Percentiles rank a stretch among this genome's conserved stretches.
phyloP scores from a whole-genome alignment of 2,888 invertebrate genomes.

The Steinernema carpocapsae region DNA sequence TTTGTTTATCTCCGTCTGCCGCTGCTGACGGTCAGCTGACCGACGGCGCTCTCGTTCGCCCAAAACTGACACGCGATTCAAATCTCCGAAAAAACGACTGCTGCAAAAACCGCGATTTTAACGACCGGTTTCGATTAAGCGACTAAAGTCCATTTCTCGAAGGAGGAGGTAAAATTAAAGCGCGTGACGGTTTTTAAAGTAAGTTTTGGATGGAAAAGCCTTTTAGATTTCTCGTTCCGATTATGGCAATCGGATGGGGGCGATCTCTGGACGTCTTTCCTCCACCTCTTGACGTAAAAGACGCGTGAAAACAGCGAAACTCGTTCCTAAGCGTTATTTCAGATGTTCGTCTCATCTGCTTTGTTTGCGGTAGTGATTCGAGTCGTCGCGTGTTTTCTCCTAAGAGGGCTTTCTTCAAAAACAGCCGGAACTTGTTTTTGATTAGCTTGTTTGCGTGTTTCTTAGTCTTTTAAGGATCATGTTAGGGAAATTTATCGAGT shows the following conservation, averaged over 20 bases:
- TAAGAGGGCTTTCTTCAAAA: background rate
- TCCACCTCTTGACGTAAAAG: too few species aligned
- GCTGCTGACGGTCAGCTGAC: background rate
- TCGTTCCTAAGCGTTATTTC: background rate
- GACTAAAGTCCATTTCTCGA: background rate
- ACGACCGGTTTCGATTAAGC: background rate
- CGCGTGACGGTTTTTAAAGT: too few species aligned
- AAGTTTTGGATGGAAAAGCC: too few species aligned
- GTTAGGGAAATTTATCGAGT: too few species aligned
- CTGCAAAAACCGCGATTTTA: background rate
- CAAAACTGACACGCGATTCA: background rate
- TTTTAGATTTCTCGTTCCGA: background rate
- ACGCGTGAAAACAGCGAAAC: too few species aligned
- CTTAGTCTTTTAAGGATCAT: too few species aligned
- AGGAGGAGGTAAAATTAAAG: too few species aligned
- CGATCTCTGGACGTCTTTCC: too few species aligned
- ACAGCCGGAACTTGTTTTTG: background rate
- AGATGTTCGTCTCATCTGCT: background rate
- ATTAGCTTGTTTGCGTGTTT: background rate
- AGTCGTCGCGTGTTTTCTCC: background rate
- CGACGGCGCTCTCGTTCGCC: background rate
- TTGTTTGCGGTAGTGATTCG: too few species aligned
- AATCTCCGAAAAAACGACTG: background rate
- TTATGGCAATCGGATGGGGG: too few species aligned
- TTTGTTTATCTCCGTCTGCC: background rate